A percentile compares a stretch with the other conserved stretches of the same genome.
Evolutionary conservation across 92 coral and sea anemone genomes (phyloP).

Genomic region (Paragorgia papillata): DNA sequence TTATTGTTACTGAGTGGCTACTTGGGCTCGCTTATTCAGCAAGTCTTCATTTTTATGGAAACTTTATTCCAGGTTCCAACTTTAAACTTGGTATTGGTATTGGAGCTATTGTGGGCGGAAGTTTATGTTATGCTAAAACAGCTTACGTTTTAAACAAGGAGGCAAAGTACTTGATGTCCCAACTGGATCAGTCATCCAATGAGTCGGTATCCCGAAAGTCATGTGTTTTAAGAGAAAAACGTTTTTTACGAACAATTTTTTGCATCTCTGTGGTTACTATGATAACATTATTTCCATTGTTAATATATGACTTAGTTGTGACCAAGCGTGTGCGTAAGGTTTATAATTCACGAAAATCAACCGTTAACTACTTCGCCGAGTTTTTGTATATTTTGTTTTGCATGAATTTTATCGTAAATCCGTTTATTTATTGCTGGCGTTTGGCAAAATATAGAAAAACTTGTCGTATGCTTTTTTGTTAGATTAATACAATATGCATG

Average conservation of each 20-base stretch:
- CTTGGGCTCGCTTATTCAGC: neutral
- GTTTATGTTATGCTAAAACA: slow-evolving; percentile 1
- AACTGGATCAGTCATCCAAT: neutral
- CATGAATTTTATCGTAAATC: slow-evolving; percentile 24
- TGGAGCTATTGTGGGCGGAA: neutral
- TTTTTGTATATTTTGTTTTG: slow-evolving; percentile 2
- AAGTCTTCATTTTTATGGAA: neutral
- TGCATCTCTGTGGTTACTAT: slow-evolving; percentile 1
- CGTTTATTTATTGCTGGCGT: slow-evolving; percentile 39
- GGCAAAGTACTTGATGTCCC: slow-evolving; percentile 1
- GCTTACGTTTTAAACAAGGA: neutral
- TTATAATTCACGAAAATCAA: neutral
- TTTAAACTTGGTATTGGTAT: slow-evolving; percentile 3
- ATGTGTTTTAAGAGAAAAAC: neutral
- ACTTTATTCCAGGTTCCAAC: neutral
- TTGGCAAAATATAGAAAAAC: slow-evolving; percentile 46
- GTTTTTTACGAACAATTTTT: slow-evolving; percentile 7
- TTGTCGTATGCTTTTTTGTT: neutral
- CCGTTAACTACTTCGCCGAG: neutral
- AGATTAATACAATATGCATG: too few relatives aligned
- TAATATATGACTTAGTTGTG: neutral
- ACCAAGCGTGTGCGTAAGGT: neutral
- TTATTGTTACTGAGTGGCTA: slow-evolving; percentile 14
- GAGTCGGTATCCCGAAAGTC: neutral
- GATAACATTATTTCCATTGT: neutral